Evolutionary conservation across 1,140 invertebrate species (phyloP).

Genomic region (Druon quercuslanigerum): DNA sequence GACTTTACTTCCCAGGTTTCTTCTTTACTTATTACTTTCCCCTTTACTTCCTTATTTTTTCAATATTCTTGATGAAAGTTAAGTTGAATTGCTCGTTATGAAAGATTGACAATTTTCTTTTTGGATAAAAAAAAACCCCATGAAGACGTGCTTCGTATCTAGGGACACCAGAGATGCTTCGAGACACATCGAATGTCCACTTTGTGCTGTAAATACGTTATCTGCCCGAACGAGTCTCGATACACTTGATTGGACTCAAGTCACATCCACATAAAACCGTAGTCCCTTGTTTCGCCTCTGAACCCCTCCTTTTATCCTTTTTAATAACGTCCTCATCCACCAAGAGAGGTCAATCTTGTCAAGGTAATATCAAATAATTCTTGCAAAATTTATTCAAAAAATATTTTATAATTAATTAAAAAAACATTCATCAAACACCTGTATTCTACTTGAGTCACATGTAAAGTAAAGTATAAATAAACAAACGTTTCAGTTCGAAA

Average conservation of each 20-base stretch:
- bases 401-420: too few species aligned
- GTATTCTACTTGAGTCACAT: too few species aligned
- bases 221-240: constrained; percentile 53
- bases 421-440: too few species aligned
- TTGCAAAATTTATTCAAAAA: too few species aligned
- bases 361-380: too few species aligned
- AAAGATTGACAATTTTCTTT: background rate
- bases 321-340: constrained; percentile 22
- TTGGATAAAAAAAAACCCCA: background rate
- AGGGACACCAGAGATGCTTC: constrained; percentile 34
- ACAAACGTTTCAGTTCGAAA: too few species aligned
- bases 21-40: too few species aligned
- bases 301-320: background rate
- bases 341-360: background rate
- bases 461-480: too few species aligned
- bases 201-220: constrained; percentile 63
- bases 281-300: constrained; percentile 1
- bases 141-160: constrained; percentile 25
- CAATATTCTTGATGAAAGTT: constrained; percentile 5
- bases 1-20: too few species aligned
- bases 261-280: constrained; percentile 19
- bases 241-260: constrained; percentile 26
- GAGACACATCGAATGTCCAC: constrained; percentile 46
- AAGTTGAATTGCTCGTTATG: background rate
- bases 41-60: background rate